These are phyloP conservation scores for Gavia stellata DNA, from an alignment of 2,113 vertebrate genomes.

Conservation along the genomic window DNA sequence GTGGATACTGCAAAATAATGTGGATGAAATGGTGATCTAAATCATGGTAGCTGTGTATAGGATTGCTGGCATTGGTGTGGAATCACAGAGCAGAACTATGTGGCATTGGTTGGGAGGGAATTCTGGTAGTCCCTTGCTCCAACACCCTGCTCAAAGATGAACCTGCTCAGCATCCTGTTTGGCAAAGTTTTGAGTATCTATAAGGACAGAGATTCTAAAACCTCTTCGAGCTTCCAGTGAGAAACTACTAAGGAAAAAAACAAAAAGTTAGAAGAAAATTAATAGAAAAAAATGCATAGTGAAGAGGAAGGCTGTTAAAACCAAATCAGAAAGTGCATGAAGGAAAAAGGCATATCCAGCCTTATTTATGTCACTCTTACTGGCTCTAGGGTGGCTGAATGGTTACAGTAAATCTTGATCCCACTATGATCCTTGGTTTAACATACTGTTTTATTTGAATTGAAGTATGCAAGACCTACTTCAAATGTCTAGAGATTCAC, in stretches of 20 bases:
- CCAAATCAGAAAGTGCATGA: not conserved
- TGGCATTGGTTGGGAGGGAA: accelerated
- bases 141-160: not conserved
- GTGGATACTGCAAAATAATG: not conserved
- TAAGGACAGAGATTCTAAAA: not conserved
- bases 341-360: not conserved
- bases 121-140: not conserved
- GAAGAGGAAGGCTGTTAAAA: not conserved
- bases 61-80: not conserved
- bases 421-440: not conserved
- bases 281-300: not conserved
- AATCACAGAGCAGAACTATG: not conserved
- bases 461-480: not conserved
- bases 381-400: not conserved
- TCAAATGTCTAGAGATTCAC: not conserved
- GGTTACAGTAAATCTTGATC: not conserved
- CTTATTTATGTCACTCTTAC: not conserved
- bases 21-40: not conserved
- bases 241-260: not conserved
- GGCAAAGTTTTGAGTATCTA: not conserved
- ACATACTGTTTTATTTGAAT: not conserved
- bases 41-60: not conserved
- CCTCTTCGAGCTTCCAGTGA: not conserved
- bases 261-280: not conserved
- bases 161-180: not conserved